Evolutionary conservation across 2,888 invertebrate genomes (phyloP), one percentile per base, ranked within the genome.

Genomic region (Cheilosia soror): DNA sequence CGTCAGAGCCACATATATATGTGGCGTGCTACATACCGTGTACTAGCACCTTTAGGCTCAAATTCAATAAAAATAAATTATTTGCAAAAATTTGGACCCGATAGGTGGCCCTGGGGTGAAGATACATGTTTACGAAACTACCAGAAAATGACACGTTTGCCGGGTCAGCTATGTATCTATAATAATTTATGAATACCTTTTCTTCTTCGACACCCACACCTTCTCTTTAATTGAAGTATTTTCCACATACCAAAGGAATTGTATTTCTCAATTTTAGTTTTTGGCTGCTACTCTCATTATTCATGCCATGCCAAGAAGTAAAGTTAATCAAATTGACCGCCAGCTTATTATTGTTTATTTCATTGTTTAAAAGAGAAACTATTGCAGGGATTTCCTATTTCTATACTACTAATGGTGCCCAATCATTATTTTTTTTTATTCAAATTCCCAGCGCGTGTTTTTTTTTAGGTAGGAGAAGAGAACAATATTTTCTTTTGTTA

Each of bases 321-420:
- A 37, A 78, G 78, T 78, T 78, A 78, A 78, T 78, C 78, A 63
- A 78, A 78, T 6, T 20, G 40, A 55, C 57, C 44, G 78, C 63
- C 55, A 57, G 63, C 71, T 63, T 49, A 71, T 63, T 71, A 20
- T 20, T 20, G 20, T 0, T 20, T 20, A 78, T 78, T 71, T 71
- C 62, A 78, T 71, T 71, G 55, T 71, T 49, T 47, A 69, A 71
- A 69, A 69, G 62, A 78, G 63, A 63, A 62, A 55, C 37, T 47
- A 47, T 49, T 40, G 13, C 40, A n/a, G 42, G 13, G 55, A 63
- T 42, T 78, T 31, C n/a, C 15, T 29, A 29, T 33, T 5, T 11
- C 37, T 37, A 37, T 13, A 31, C 55, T 63, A 62, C 33, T 65
- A 76, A 60, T 62, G 60, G 68, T 49, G 62, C 27, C 69, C 77